Conservation (phyloP, 1,140 invertebrate genomes). For the Conus betulinus region DNA sequence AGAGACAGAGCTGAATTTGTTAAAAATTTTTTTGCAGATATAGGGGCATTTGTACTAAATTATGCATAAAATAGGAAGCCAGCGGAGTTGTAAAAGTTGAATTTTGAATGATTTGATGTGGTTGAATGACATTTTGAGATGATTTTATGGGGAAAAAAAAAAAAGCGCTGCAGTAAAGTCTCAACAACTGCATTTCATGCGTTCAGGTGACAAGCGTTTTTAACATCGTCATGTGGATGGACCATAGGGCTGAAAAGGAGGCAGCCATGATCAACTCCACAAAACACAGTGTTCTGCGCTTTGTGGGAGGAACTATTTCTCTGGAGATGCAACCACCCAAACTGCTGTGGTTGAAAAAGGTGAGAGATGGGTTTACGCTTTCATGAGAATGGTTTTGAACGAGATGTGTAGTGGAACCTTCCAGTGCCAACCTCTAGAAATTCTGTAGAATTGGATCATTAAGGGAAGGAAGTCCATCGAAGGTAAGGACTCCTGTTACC, state of each 20-base stretch:
- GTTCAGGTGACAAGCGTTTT: constrained; percentile 81
- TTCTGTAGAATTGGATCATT: no score
- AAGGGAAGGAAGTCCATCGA: no score
- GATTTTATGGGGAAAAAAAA: background rate
- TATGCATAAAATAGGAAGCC: no score
- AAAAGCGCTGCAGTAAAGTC: no score
- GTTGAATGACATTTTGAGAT: constrained; percentile 19
- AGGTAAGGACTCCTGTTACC: no score
- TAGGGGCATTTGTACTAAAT: no score
- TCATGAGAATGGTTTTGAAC: background rate
- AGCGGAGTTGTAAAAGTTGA: no score
- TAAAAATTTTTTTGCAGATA: no score
- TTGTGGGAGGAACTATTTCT: constrained; percentile 93
- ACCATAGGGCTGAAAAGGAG: constrained; percentile 91
- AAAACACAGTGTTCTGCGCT: constrained; percentile 85
- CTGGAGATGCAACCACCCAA: constrained; percentile 97
- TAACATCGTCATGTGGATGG: constrained; percentile 98
- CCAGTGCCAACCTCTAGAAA: no score
- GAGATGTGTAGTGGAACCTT: no score
- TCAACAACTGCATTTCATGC: no score
- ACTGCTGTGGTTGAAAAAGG: constrained; percentile 92
- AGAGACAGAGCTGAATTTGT: no score
- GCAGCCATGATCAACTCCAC: constrained; percentile 88
- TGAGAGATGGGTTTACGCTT: constrained; percentile 18
- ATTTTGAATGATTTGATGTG: background rate